Base-by-base conservation (phyloP, 2,888 invertebrate genomes). In the Anoplius nigerrimus region DNA sequence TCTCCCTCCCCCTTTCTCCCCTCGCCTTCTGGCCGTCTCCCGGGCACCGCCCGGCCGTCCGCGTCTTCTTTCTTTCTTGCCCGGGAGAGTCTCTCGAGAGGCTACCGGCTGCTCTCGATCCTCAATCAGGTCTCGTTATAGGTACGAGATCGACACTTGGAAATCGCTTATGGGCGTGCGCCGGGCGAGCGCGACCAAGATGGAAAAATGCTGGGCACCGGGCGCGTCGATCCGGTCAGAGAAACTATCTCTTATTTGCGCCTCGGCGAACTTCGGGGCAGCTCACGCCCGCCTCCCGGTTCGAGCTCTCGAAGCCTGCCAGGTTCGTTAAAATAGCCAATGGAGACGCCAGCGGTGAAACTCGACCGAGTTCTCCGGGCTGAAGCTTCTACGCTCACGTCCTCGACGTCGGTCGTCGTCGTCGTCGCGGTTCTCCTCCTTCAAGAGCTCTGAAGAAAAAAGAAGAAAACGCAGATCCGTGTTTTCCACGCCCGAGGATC, bases 401-500 rank as follows among this genome's bases (percentile, higher is more conserved):
- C 56, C 2, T 18, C 21, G 48, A 34, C 53, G 34, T 55, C 70
- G 64, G 45, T 34, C 62, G 59, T 51, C 46, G 34, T 5, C 62
- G 6, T 46, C 63, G 56, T 22, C 34, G 56, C 16, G 16, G 16
- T 56, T 55, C 55, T 5, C 42, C 13, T 20, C 27, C n/a, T 8
- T 20, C 27, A 48, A 51, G 15, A 15, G 46, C 6, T 53, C 45
- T 51, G 21, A 51, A 21, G 16, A 46, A 22, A 24, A 27, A 68
- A 75, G 64, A 51, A 54, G 51, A 52, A 16, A 18, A 63, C 63
- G 68, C 64, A 63, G 71, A 72, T 79, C 74, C 66, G 71, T 59
- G 71, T 79, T 79, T 79, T 78, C 76, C 76, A 72, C 71, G 79
- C 79, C 76, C 74, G 69, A 79, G 74, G 71, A 71, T 74, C 71